Evolutionary conservation across 2,113 vertebrate genomes (phyloP).

Genomic region (Archocentrus centrarchus): DNA sequence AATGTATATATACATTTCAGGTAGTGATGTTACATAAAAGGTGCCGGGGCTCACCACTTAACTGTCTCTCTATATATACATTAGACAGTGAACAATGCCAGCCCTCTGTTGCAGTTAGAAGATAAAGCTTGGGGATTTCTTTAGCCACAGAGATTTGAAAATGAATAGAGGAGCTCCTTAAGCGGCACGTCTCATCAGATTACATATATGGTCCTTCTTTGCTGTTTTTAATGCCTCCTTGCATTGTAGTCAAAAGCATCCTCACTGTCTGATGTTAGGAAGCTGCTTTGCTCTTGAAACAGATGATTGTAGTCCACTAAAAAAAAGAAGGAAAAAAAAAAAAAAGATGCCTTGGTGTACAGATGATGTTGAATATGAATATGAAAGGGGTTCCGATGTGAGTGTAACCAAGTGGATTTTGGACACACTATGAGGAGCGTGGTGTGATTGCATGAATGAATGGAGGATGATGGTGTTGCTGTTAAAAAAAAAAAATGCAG

Average conservation of each 20-base stretch:
- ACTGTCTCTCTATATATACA: slow-evolving; percentile 28
- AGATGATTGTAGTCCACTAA: slow-evolving; percentile 58
- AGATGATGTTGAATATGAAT: slow-evolving; percentile 39
- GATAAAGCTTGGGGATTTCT: neutral
- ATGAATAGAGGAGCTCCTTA: neutral
- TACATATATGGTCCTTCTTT: slow-evolving; percentile 14
- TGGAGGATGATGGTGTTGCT: slow-evolving; percentile 30
- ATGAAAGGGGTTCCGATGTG: slow-evolving; percentile 12
- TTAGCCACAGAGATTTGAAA: neutral
- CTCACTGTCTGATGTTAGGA: slow-evolving; percentile 39
- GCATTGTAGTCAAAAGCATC: slow-evolving; percentile 45
- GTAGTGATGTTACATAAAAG: slow-evolving; percentile 28
- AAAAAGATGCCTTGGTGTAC: slow-evolving; percentile 35
- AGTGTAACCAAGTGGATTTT: slow-evolving; percentile 58
- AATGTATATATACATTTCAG: slow-evolving; percentile 49
- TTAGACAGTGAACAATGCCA: slow-evolving; percentile 45
- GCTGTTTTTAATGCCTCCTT: slow-evolving; percentile 30
- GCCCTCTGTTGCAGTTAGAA: slow-evolving; percentile 30
- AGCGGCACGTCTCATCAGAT: neutral
- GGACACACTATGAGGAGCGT: slow-evolving; percentile 43
- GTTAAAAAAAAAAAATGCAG: slow-evolving; percentile 5
- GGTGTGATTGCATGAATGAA: slow-evolving; percentile 38
- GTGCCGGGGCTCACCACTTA: slow-evolving; percentile 3
- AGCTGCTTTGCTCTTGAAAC: slow-evolving; percentile 57
- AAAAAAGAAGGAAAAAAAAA: neutral